Conservation (phyloP, 2,888 invertebrate genomes). For the Linnaemya tessellans region DNA sequence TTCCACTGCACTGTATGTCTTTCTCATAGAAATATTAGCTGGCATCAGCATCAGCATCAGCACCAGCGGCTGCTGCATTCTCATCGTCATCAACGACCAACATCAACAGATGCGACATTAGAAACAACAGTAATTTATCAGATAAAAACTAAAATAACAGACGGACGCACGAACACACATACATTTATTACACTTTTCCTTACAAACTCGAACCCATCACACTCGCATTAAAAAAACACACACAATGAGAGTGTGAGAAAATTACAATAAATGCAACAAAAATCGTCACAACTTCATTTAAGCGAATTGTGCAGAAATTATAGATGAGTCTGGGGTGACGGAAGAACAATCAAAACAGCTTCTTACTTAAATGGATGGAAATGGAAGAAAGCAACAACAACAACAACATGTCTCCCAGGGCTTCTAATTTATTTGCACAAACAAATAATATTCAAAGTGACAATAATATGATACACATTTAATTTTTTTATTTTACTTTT, state of each 20-base stretch:
- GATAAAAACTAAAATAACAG: conserved; percentile 26
- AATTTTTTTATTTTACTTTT: neutral
- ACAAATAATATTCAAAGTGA: conserved; percentile 42
- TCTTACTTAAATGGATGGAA: conserved; percentile 36
- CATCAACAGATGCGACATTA: conserved; percentile 70
- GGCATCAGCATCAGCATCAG: conserved; percentile 10
- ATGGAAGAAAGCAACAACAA: neutral
- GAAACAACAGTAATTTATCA: conserved; percentile 61
- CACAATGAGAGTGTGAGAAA: conserved; percentile 58
- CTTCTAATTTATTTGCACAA: conserved; percentile 47
- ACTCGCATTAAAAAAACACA: neutral
- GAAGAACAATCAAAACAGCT: conserved; percentile 51
- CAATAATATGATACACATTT: conserved; percentile 50
- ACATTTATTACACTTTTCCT: conserved; percentile 28
- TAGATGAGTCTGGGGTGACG: conserved; percentile 44
- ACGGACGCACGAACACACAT: neutral
- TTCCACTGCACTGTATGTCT: neutral
- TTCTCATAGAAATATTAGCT: conserved; percentile 25
- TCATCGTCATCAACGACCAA: conserved; percentile 34
- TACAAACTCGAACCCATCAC: conserved; percentile 20
- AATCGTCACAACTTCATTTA: conserved; percentile 21
- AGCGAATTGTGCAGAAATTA: conserved; percentile 41
- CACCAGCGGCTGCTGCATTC: conserved; percentile 12
- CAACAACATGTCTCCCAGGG: conserved; percentile 53
- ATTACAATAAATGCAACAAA: conserved; percentile 42